Evolutionary conservation across 1,140 invertebrate species (phyloP).

Genomic region (Nephotettix cincticeps): DNA sequence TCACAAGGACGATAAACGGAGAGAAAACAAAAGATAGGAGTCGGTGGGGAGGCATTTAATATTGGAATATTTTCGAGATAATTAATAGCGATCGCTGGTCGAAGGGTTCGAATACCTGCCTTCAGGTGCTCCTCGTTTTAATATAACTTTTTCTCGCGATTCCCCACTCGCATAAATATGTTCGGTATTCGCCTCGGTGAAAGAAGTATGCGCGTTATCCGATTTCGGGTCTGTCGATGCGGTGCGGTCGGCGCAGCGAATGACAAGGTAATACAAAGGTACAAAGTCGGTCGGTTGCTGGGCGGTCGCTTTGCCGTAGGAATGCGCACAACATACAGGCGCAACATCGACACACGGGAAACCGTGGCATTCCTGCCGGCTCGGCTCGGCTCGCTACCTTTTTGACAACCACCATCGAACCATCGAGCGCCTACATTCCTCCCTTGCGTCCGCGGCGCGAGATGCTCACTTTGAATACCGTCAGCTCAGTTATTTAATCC

Average conservation of each 20-base stretch:
- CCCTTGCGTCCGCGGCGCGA: no score
- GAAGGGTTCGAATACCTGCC: background rate
- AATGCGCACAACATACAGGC: background rate
- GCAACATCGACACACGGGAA: background rate
- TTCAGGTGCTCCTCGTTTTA: background rate
- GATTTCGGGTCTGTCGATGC: background rate
- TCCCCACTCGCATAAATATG: background rate
- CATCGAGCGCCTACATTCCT: no score
- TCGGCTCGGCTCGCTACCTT: no score
- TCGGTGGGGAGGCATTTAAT: slow-evolving; percentile 1
- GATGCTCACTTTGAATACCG: no score
- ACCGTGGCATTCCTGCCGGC: no score
- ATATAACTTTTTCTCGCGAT: background rate
- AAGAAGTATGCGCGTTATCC: background rate
- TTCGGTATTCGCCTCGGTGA: background rate
- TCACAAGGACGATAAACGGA: slow-evolving; percentile 1
- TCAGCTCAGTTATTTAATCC: no score
- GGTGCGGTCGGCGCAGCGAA: background rate
- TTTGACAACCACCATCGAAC: background rate
- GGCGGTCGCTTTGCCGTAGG: background rate
- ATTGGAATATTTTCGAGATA: background rate
- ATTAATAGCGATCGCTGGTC: background rate
- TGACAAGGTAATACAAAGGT: background rate
- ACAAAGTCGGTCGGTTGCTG: background rate
- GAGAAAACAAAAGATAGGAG: background rate